Evolutionary conservation across 2,797 vertebrate species (phyloP), one percentile per base, ranked within the genome.

Genomic region (Babyrousa celebensis): DNA sequence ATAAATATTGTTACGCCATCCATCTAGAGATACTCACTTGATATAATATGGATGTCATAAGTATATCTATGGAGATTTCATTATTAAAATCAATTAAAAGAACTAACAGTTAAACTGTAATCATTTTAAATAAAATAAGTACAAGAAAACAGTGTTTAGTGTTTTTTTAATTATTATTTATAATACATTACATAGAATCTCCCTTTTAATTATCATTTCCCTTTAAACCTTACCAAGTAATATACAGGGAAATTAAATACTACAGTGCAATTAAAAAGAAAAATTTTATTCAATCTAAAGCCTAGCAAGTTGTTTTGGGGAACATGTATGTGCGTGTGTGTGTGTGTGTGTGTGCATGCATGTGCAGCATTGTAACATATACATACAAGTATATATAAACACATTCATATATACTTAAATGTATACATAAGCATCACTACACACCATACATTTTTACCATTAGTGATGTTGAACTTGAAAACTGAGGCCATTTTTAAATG

Each of bases 1-100:
- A 18, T 96, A 87, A 54, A 88, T 95, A 67, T 74, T 96, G n/a
- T 67, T 88, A 54, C 63, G 91, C 77, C 23, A 94, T 91, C n/a
- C 54, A 79, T 80, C 21, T 83, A 75, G 56, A 72, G 74, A 58
- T 87, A 70, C 9, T 91, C 21, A 75, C 78, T 79, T 79, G 15
- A 67, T 87, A 58, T 72, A 92, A 40, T 78, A 90, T 71, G 63
- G 27, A 94, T 56, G 12, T 32, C 29, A 70, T 91, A 86, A 85
- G 48, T 54, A 82, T 77, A 92, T 85, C 23, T 80, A 43, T 79
- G 52, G 40, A 12, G 7, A 63, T 92, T 85, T 82, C 18, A 78
- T 74, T 95, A 71, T 96, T 92, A 23, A 6, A 70, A 82, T 27
- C 83, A 92, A 89, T 86, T 88, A 65, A 56, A 91, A 67, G n/a